Evolutionary conservation across 2,888 invertebrate species (phyloP).

Genomic region (Archaeoteleia sp.): DNA sequence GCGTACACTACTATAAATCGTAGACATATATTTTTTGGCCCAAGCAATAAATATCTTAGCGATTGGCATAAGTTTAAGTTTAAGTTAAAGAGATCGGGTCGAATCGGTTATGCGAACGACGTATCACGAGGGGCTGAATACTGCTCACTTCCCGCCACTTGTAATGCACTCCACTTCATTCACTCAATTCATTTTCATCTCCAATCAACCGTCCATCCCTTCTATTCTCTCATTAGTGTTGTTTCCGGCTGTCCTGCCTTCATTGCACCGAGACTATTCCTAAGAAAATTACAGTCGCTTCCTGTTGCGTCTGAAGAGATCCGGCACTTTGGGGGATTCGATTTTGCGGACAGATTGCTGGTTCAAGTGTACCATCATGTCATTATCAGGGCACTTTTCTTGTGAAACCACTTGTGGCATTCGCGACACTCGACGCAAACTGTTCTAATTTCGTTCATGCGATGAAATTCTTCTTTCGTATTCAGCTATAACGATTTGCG

Average conservation of each 20-base stretch:
- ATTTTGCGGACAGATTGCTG: constrained; percentile 46
- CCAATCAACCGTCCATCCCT: constrained; percentile 68
- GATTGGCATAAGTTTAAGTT: no score
- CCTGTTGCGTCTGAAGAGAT: constrained; percentile 55
- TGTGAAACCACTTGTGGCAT: constrained; percentile 38
- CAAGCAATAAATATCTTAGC: no score
- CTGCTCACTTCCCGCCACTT: constrained; percentile 74
- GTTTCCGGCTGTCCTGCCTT: constrained; percentile 67
- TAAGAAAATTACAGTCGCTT: constrained; percentile 66
- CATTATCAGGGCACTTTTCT: constrained; percentile 37
- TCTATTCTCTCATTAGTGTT: constrained; percentile 70
- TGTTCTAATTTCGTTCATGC: no score
- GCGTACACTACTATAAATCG: no score
- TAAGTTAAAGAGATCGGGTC: no score
- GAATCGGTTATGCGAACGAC: constrained; percentile 50
- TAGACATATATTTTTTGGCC: no score
- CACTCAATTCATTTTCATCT: constrained; percentile 74
- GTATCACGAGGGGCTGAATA: constrained; percentile 54
- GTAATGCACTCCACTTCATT: constrained; percentile 70
- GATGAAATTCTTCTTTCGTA: no score
- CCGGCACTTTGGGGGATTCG: constrained; percentile 57
- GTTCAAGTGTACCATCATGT: constrained; percentile 25
- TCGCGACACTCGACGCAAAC: no score
- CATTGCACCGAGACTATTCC: constrained; percentile 59
- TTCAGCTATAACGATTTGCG: no score